Conservation (phyloP, 2,797 vertebrate species). For the Alcedo atthis region DNA sequence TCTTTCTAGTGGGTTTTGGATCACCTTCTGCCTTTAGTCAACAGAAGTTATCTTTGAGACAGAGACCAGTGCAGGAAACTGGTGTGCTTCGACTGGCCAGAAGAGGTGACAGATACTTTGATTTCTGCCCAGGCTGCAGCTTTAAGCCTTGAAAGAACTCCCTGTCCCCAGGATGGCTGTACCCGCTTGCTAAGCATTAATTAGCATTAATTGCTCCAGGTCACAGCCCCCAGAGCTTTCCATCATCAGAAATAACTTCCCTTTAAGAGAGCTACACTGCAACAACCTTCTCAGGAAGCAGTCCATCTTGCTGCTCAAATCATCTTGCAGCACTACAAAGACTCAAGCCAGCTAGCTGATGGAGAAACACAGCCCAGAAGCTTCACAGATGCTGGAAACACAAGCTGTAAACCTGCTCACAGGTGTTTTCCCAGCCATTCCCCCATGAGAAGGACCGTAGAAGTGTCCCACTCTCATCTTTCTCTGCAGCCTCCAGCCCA, state of each 20-base stretch:
- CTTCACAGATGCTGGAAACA: fast-evolving
- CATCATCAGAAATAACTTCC: background rate
- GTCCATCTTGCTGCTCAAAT: background rate
- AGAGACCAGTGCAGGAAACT: background rate
- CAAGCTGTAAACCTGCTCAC: background rate
- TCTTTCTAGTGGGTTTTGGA: background rate
- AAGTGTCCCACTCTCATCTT: background rate
- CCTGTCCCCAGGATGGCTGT: background rate
- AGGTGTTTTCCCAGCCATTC: background rate
- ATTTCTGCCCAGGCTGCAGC: background rate
- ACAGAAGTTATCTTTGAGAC: background rate
- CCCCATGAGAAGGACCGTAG: background rate
- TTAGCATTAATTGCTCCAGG: background rate
- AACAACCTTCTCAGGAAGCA: background rate
- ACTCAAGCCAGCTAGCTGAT: background rate
- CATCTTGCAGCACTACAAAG: background rate
- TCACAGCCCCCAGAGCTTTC: background rate
- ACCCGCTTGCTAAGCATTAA: background rate
- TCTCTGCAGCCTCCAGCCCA: background rate
- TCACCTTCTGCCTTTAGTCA: background rate
- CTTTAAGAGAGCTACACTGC: background rate
- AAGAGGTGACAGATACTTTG: background rate
- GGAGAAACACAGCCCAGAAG: background rate
- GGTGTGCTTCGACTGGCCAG: background rate
- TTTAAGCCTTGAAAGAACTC: background rate